These are phyloP conservation scores for Pterocles orientalis DNA, from an alignment of 2,113 vertebrate species.

Conservation along the genomic window DNA sequence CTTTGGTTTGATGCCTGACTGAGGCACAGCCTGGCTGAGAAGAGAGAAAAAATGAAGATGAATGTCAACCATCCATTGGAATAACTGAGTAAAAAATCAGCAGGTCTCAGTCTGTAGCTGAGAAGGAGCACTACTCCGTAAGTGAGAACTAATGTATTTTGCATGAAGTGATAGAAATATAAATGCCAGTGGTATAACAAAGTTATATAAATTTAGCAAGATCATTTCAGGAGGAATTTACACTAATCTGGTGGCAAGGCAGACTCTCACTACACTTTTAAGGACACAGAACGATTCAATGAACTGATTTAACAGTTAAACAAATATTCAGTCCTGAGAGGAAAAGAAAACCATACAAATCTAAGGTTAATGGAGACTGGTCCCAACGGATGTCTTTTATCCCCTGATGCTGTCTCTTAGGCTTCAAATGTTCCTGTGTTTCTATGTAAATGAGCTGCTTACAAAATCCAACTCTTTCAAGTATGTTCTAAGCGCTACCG, in stretches of 20 bases:
- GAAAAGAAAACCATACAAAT: neutral
- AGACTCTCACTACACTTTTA: neutral
- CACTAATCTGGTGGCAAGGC: neutral
- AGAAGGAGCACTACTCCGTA: slow-evolving; percentile 13
- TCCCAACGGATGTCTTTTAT: slow-evolving; percentile 20
- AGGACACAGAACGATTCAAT: neutral
- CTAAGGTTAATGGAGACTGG: slow-evolving; percentile 22
- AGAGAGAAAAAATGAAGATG: slow-evolving; percentile 24
- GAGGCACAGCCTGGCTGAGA: slow-evolving; percentile 23
- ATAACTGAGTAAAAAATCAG: slow-evolving; percentile 22
- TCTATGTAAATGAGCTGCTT: slow-evolving; percentile 48
- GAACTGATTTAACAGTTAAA: neutral
- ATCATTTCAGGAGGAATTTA: neutral
- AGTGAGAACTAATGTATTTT: slow-evolving; percentile 19
- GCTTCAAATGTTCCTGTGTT: slow-evolving; percentile 43
- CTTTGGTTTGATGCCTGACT: neutral
- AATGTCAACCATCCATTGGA: slow-evolving; percentile 13
- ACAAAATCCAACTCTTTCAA: slow-evolving; percentile 59
- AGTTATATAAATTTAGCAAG: slow-evolving; percentile 3
- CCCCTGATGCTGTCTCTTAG: slow-evolving; percentile 11
- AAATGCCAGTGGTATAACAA: slow-evolving; percentile 8
- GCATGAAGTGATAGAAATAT: slow-evolving; percentile 11
- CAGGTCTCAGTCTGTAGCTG: slow-evolving; percentile 39
- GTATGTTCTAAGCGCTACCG: slow-evolving; percentile 18
- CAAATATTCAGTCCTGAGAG: neutral